phyloP scores from a whole-genome alignment of 92 coral and sea anemone genomes.

The Meandrina meandrites region DNA sequence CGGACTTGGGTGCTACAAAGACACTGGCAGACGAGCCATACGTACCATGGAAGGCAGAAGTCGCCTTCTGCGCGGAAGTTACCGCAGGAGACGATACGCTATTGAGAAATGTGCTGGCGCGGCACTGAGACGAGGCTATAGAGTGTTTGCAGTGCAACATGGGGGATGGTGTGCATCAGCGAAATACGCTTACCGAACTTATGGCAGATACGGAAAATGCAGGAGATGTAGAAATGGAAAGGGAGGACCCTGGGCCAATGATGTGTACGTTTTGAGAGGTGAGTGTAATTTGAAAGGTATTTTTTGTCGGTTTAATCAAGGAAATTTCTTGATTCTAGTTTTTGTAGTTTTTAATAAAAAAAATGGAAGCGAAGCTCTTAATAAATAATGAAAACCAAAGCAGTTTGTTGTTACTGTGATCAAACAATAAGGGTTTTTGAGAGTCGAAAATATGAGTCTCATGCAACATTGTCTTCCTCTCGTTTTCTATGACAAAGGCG shows the following conservation, averaged over 20 bases:
- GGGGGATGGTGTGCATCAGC: conserved; percentile 58
- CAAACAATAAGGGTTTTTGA: background rate
- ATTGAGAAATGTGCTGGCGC: conserved; percentile 36
- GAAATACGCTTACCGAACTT: conserved; percentile 24
- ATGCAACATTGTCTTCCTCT: background rate
- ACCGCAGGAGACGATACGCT: conserved; percentile 31
- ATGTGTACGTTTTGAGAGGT: conserved; percentile 47
- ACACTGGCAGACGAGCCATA: conserved; percentile 47
- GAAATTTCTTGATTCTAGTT: background rate
- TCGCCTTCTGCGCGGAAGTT: conserved; percentile 28
- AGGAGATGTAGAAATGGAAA: conserved; percentile 40
- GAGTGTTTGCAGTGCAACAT: conserved; percentile 56
- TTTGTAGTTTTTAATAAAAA: background rate
- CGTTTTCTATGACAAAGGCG: too few species aligned
- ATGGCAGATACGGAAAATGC: conserved; percentile 21
- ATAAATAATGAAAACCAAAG: background rate
- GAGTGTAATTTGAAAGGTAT: background rate
- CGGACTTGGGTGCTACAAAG: conserved; percentile 41
- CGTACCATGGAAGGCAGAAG: conserved; percentile 37
- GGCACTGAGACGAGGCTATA: conserved; percentile 20
- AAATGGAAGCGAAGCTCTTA: too few species aligned
- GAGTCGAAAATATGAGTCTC: background rate
- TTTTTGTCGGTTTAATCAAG: background rate
- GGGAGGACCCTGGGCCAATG: conserved; percentile 48
- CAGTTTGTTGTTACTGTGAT: background rate